A percentile compares a stretch with the other conserved stretches of the same genome.
These are phyloP conservation scores for Proisotoma minuta DNA, from an alignment of 2,888 invertebrate genomes.

Conservation along the genomic window DNA sequence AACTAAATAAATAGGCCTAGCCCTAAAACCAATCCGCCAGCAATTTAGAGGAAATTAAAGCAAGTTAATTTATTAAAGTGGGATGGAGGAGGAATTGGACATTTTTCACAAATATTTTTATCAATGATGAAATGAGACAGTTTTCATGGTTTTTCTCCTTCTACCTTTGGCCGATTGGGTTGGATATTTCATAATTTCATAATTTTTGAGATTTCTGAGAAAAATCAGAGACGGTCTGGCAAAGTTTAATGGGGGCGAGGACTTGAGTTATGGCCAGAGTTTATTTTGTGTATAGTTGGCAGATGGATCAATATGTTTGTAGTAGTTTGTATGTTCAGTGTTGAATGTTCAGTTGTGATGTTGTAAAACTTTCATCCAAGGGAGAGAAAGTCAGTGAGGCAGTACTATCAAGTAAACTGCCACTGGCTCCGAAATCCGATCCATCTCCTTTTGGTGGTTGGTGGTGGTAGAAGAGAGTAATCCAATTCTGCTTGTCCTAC, in stretches of 20 bases:
- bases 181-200: too few relatives aligned
- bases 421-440: constrained; percentile 6
- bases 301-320: constrained; percentile 6
- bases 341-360: constrained; percentile 6
- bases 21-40: not conserved
- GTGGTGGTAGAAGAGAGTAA: not conserved
- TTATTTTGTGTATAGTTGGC: too few relatives aligned
- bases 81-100: not conserved
- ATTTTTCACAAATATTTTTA: too few relatives aligned
- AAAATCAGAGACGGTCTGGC: too few relatives aligned
- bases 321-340: constrained; percentile 6
- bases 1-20: not conserved
- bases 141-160: too few relatives aligned
- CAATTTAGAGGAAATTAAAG: constrained; percentile 5
- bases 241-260: too few relatives aligned
- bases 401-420: constrained; percentile 5
- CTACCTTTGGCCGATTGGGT: too few relatives aligned
- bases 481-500: constrained; percentile 1
- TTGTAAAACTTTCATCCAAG: constrained; percentile 3
- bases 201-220: too few relatives aligned
- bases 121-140: too few relatives aligned
- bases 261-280: too few relatives aligned
- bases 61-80: constrained; percentile 5
- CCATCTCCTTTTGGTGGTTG: not conserved
- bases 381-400: constrained; percentile 1